Percentiles rank a stretch among this genome's conserved stretches.
Evolutionary conservation across 2,888 invertebrate species (phyloP).

Genomic region (Sarcophaga rosellei): DNA sequence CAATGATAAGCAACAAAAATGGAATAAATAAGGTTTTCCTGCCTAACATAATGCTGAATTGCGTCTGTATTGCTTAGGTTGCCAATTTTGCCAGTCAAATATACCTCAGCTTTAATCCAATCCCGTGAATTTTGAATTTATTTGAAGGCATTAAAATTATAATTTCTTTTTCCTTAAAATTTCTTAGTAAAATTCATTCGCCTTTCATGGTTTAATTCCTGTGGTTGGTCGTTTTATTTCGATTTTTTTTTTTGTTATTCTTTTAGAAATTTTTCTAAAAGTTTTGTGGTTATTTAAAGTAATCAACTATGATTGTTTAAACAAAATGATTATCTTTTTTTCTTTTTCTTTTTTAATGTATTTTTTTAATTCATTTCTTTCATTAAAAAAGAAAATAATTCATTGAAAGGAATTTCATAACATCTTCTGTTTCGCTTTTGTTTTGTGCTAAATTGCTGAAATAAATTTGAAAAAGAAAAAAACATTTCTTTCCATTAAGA

Average conservation of each 20-base stretch:
- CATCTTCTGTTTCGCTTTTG: not conserved
- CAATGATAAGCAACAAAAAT: too few relatives aligned
- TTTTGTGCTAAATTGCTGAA: slow-evolving; percentile 17
- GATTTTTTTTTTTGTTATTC: slow-evolving; percentile 9
- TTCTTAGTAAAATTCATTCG: not conserved
- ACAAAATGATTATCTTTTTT: slow-evolving; percentile 26
- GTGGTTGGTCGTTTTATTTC: not conserved
- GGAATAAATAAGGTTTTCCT: too few relatives aligned
- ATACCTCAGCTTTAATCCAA: too few relatives aligned
- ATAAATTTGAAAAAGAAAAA: not conserved
- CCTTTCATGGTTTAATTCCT: slow-evolving; percentile 11
- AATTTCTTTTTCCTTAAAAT: not conserved
- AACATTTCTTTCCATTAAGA: not conserved
- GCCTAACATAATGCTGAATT: too few relatives aligned
- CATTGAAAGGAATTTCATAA: slow-evolving; percentile 23
- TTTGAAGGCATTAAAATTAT: not conserved
- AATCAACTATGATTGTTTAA: slow-evolving; percentile 56
- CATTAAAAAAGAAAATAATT: slow-evolving; percentile 16
- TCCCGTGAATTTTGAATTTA: not conserved
- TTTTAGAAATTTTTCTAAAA: slow-evolving; percentile 20
- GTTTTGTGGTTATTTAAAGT: slow-evolving; percentile 59
- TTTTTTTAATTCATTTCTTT: slow-evolving; percentile 21
- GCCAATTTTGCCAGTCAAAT: too few relatives aligned
- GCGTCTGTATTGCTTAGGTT: too few relatives aligned
- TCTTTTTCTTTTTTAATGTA: slow-evolving; percentile 4